A percentile compares a stretch with the other conserved stretches of the same genome.
Conservation (phyloP, 2,797 vertebrate species). For the Potorous gilbertii region DNA sequence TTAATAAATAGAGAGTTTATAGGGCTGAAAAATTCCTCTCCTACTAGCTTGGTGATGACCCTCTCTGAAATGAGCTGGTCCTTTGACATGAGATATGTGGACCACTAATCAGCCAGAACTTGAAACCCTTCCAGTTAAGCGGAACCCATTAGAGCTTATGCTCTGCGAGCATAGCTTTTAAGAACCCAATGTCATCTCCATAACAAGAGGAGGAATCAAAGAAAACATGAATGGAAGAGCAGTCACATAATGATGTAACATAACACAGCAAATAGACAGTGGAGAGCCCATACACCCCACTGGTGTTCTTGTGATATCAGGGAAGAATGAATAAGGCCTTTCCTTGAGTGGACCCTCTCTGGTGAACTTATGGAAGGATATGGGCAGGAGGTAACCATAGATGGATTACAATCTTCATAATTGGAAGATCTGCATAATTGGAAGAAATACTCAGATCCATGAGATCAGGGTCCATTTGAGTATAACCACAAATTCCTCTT, state of each 20-base stretch:
- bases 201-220: not conserved
- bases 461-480: not conserved
- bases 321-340: not conserved
- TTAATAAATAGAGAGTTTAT: not conserved
- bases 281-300: not conserved
- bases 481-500: constrained; percentile 28
- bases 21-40: not conserved
- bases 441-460: not conserved
- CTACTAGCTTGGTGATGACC: not conserved
- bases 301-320: not conserved
- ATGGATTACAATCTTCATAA: not conserved
- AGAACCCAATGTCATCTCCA: not conserved
- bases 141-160: not conserved
- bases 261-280: not conserved
- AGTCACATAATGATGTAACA: not conserved
- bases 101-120: not conserved
- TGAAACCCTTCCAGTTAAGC: not conserved
- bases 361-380: not conserved
- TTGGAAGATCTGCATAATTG: too few species aligned
- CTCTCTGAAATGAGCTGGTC: too few species aligned
- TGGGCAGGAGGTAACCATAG: not conserved
- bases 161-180: not conserved
- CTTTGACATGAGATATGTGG: not conserved
- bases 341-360: not conserved
- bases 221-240: too few species aligned